Conservation (phyloP, 2,888 invertebrate genomes). For the Cheilosia vulpina region DNA sequence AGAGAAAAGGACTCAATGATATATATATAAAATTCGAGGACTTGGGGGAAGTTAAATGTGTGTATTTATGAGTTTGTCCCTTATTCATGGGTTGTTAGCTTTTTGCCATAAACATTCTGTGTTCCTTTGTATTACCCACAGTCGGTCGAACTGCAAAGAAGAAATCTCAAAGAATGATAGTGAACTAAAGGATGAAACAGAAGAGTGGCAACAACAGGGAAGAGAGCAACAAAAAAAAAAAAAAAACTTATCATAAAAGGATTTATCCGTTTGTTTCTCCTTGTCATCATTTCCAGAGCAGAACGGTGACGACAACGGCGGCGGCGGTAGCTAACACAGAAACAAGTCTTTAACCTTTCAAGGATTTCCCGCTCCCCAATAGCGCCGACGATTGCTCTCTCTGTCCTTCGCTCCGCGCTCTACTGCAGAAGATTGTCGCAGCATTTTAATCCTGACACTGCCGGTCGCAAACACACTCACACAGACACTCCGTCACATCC, state of each 20-base stretch:
- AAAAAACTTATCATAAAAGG: slow-evolving; percentile 51
- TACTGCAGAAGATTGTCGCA: slow-evolving; percentile 57
- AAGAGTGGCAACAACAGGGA: not conserved
- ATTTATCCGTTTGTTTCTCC: slow-evolving; percentile 64
- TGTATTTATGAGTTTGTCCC: slow-evolving; percentile 63
- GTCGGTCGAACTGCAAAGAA: slow-evolving; percentile 46
- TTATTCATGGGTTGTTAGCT: slow-evolving; percentile 70
- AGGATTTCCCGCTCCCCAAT: slow-evolving; percentile 78
- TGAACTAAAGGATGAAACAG: slow-evolving; percentile 12
- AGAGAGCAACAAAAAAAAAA: not conserved
- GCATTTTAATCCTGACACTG: slow-evolving; percentile 61
- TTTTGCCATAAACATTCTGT: slow-evolving; percentile 52
- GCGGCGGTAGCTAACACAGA: slow-evolving; percentile 27
- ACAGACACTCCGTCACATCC: slow-evolving; percentile 21
- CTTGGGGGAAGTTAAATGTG: slow-evolving; percentile 30
- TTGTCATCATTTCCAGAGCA: slow-evolving; percentile 57
- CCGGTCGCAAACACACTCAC: slow-evolving; percentile 18
- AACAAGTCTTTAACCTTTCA: slow-evolving; percentile 81
- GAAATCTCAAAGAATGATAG: slow-evolving; percentile 25
- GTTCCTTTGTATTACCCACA: slow-evolving; percentile 33
- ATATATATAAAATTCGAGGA: not conserved
- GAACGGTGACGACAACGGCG: slow-evolving; percentile 45
- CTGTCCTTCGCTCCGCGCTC: not conserved
- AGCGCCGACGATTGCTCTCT: slow-evolving; percentile 55
- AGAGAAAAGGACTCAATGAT: slow-evolving; percentile 36